phyloP scores from a whole-genome alignment of 92 coral and sea anemone genomes.

The Scolanthus callimorphus region DNA sequence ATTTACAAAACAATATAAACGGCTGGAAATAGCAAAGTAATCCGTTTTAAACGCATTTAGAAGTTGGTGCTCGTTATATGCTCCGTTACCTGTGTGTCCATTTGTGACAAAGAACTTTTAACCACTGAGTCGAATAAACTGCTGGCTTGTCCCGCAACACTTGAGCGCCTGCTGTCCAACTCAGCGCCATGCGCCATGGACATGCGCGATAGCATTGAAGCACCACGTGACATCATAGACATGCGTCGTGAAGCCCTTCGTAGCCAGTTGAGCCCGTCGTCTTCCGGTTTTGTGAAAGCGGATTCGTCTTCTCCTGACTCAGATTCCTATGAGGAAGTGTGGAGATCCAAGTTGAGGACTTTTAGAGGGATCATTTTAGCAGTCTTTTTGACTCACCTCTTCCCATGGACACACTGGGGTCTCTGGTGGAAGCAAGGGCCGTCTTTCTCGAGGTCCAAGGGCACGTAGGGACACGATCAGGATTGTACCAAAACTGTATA shows the following conservation, averaged over 20 bases:
- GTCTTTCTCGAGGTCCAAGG: slow-evolving; percentile 66
- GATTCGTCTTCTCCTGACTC: slow-evolving; percentile 14
- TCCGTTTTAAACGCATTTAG: no score
- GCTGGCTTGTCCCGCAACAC: slow-evolving; percentile 9
- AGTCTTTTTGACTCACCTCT: slow-evolving; percentile 31
- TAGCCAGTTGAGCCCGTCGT: slow-evolving; percentile 35
- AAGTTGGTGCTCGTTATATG: no score
- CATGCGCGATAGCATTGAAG: slow-evolving; percentile 18
- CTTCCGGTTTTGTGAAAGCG: neutral
- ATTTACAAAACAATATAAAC: no score
- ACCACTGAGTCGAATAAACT: slow-evolving; percentile 19
- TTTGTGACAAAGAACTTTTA: no score
- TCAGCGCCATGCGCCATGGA: slow-evolving; percentile 17
- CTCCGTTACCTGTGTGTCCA: no score
- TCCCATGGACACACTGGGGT: slow-evolving; percentile 21
- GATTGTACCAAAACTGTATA: slow-evolving; percentile 86
- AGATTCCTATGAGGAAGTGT: slow-evolving; percentile 6
- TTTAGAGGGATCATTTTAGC: no score
- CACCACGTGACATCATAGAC: slow-evolving; percentile 11
- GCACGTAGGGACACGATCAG: slow-evolving; percentile 71
- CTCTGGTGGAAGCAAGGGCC: slow-evolving; percentile 34
- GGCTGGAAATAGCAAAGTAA: no score
- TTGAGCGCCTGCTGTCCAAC: neutral
- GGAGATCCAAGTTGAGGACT: no score
- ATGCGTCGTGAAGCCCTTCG: slow-evolving; percentile 29